Evolutionary conservation across 1,140 invertebrate species (phyloP), one percentile per base, ranked within the genome.

Genomic region (Bombus confusus): DNA sequence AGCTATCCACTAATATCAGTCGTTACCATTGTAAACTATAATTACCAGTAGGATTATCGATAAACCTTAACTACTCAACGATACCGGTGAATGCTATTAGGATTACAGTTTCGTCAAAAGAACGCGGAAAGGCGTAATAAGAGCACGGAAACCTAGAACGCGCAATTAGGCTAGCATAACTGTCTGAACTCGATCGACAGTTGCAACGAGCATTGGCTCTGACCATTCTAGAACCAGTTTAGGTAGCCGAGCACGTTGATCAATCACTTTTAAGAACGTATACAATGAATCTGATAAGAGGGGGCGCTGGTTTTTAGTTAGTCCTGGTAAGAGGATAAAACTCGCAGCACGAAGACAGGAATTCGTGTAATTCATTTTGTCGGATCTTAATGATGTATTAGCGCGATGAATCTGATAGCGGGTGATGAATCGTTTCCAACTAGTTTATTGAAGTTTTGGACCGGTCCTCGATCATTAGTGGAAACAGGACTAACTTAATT

Each of bases 311-410:
- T 47, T 83, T 83, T 43, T 52, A 68, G 81, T 13, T 37, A 28
- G 59, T 31, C 64, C 28, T 4, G 71, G n/a, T 64, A 34, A 37
- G 37, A 37, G 62, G 31, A 47, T 31, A 25, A 59, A 57, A 78
- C 9, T 77, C 12, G 15, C 18, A 59, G 34, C n/a, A 31, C 25
- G 31, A 31, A 62, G 37, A 31, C 72, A 78, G 28, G n/a, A 18
- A 28, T 28, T 22, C 22, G 47, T 43, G 76, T 83, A 83, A 83
- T 78, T 83, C 75, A 83, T 78, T 83, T 78, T 69, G 74, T 78
- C 74, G 22, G 47, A 71, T 22, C 43, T 83, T 83, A 83, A 78
- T 77, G 82, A 83, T 83, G 74, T 59, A 83, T 78, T 57, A 83
- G 64, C 37, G 13, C 74, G 64, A 34, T 41, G 74, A 52, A 83